phyloP scores from a whole-genome alignment of 1,140 invertebrate genomes.

The Paralvinella palmiformis region DNA sequence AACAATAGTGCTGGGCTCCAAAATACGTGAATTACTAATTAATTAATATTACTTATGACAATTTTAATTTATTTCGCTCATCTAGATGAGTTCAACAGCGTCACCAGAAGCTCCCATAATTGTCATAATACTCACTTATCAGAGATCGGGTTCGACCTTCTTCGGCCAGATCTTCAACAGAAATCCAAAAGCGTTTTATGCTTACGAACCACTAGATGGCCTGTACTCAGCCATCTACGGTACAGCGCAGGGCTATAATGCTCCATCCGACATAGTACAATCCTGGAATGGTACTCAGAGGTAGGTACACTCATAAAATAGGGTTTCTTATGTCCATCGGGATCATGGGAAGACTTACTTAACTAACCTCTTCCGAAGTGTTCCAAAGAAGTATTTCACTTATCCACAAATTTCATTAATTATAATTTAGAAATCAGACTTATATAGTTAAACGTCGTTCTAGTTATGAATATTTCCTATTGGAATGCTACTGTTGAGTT shows the following conservation, averaged over 20 bases:
- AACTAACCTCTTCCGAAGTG: too few relatives aligned
- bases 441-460: too few relatives aligned
- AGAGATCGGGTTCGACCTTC: constrained; percentile 32
- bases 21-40: not conserved
- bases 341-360: too few relatives aligned
- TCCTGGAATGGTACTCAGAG: not conserved
- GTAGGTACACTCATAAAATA: too few relatives aligned
- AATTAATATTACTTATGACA: not conserved
- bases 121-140: constrained; percentile 30
- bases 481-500: too few relatives aligned
- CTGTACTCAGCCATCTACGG: constrained; percentile 12
- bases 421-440: too few relatives aligned
- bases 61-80: not conserved
- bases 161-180: constrained; percentile 28
- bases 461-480: too few relatives aligned
- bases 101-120: not conserved
- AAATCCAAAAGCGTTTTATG: constrained; percentile 27
- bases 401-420: too few relatives aligned
- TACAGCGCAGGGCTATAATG: constrained; percentile 1
- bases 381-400: too few relatives aligned
- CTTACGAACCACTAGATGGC: constrained; percentile 30
- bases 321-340: too few relatives aligned
- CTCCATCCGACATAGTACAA: constrained; percentile 5
- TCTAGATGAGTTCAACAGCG: not conserved
- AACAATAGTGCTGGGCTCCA: not conserved